phyloP scores from a whole-genome alignment of 2,888 invertebrate genomes.

The Drosophila paranaensis region DNA sequence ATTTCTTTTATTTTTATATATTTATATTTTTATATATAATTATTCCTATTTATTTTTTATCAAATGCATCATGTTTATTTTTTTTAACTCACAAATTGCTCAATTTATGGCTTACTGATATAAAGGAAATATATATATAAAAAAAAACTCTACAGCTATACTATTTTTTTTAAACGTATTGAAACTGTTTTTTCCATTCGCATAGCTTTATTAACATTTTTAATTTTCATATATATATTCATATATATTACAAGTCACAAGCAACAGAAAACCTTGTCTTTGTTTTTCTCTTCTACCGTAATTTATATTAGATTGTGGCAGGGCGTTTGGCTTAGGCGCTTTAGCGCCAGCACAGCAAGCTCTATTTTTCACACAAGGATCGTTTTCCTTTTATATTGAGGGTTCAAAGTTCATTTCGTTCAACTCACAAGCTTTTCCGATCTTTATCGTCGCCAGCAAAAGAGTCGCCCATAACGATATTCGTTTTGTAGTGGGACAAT shows the following conservation, averaged over 20 bases:
- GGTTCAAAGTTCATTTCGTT: neutral
- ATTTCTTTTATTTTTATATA: too few species aligned
- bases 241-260: neutral
- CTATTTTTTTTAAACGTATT: too few species aligned
- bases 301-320: neutral
- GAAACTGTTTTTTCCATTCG: too few species aligned
- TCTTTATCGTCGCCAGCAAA: constrained; percentile 49
- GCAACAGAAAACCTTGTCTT: neutral
- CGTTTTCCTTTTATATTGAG: neutral
- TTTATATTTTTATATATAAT: neutral
- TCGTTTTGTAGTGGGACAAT: constrained; percentile 59
- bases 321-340: neutral
- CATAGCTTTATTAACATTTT: too few species aligned
- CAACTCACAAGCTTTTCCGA: constrained; percentile 65
- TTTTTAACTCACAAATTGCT: too few species aligned
- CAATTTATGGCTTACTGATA: too few species aligned
- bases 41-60: too few species aligned
- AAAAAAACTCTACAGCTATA: too few species aligned
- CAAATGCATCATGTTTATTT: too few species aligned
- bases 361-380: too few species aligned
- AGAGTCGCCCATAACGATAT: constrained; percentile 59
- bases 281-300: neutral
- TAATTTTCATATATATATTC: too few species aligned
- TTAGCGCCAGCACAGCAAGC: neutral
- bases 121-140: too few species aligned